Evolutionary conservation across 1,140 invertebrate genomes (phyloP).

Genomic region (Diprion similis): DNA sequence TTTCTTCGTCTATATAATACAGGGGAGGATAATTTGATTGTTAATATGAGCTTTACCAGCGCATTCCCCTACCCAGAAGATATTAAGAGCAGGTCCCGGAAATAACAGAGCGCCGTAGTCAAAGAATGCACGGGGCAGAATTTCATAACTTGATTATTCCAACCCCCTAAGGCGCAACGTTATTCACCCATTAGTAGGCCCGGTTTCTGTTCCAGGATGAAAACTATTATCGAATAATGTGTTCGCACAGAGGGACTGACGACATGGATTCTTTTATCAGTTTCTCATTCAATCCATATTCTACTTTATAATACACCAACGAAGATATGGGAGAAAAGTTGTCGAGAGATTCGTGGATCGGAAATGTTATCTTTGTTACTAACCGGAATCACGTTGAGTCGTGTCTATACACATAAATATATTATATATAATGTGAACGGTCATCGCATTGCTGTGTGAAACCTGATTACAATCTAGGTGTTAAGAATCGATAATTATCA

Average conservation of each 20-base stretch:
- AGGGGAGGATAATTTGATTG: slow-evolving; percentile 7
- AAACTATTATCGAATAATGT: background rate
- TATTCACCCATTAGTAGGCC: slow-evolving; percentile 1
- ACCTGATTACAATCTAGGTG: background rate
- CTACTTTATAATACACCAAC: too few relatives aligned
- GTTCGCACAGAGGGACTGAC: background rate
- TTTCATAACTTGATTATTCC: slow-evolving; percentile 4
- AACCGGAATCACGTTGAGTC: too few relatives aligned
- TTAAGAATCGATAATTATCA: slow-evolving; percentile 8
- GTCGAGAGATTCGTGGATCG: too few relatives aligned
- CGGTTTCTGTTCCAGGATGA: background rate
- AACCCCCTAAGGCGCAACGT: background rate
- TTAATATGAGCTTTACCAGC: slow-evolving; percentile 3
- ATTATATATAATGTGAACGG: background rate
- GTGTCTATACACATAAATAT: too few relatives aligned
- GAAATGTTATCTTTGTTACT: too few relatives aligned
- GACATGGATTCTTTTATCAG: background rate
- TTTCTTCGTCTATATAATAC: background rate
- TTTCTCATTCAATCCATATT: background rate
- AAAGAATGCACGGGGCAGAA: slow-evolving; percentile 3
- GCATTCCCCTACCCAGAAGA: background rate
- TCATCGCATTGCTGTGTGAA: background rate
- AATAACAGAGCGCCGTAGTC: background rate
- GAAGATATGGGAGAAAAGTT: too few relatives aligned
- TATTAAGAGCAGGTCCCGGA: background rate